Evolutionary conservation across 2,797 vertebrate genomes (phyloP), one percentile per base, ranked within the genome.

Genomic region (Pipistrellus nathusii): DNA sequence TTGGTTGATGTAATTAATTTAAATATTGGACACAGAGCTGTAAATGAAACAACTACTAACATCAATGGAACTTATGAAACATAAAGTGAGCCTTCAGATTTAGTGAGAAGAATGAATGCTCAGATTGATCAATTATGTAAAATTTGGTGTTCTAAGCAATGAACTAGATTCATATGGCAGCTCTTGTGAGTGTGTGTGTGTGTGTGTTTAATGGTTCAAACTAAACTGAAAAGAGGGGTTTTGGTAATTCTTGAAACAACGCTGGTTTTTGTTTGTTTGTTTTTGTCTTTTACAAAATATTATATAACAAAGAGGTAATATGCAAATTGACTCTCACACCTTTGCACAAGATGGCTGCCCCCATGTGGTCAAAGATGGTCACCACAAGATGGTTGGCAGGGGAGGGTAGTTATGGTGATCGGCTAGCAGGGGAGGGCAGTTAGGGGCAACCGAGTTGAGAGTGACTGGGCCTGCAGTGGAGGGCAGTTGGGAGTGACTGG

Each of bases 231-330:
- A 76, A 66, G n/a, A 88, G 44, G 11, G 21, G 20, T 73, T 92
- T 85, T 73, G 35, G 55, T 73, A 69, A 87, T n/a, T 87, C 35
- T 91, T 62, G 89, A 89, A 91, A 68, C 48, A 78, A 44, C 35
- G 27, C 55, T 96, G 32, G 21, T 8, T 64, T 73, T 53, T 30
- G 25, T 68, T 66, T 41, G n/a, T 46, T 25, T 23, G 55, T 69
- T 21, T 64, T 72, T 51, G 14, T 18, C 62, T 66, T 38, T 38
- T 48, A 59, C 6, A 75, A 91, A 51, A 55, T 55, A 8, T 20
- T 55, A 23, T 55, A 55, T 55, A 55, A 55, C 23, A 55, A 55
- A 55, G 53, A 55, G 8, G 21, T 55, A 55, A 55, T 55, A 55
- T 55, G 21, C 53, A 55, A 55, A 9, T 55, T 55, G 21, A 55